Evolutionary conservation across 2,113 vertebrate genomes (phyloP).

Genomic region (Brachypteracias leptosomus): DNA sequence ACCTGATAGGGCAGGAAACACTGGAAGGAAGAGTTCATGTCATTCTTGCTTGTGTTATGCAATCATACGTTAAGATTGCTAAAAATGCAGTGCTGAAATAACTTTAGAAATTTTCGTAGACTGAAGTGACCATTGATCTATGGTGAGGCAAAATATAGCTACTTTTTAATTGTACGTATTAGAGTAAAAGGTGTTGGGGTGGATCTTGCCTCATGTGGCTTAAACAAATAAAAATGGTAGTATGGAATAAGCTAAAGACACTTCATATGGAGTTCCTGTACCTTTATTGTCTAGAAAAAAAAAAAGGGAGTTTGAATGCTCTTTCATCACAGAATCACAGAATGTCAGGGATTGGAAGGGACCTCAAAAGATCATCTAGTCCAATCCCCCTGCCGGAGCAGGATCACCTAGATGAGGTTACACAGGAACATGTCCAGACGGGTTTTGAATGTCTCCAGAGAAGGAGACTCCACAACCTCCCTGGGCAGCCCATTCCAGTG

Average conservation of each 20-base stretch:
- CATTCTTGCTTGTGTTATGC: neutral
- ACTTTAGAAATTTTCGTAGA: neutral
- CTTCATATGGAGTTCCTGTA: neutral
- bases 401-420: no score
- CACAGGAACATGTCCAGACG: no score
- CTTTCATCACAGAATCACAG: no score
- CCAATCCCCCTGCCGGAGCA: no score
- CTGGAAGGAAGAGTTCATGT: neutral
- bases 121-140: neutral
- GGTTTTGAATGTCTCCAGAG: no score
- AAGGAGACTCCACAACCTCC: no score
- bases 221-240: neutral
- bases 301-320: neutral
- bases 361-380: no score
- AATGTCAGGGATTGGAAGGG: no score
- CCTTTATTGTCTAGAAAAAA: neutral
- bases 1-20: neutral
- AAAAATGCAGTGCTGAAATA: neutral
- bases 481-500: no score
- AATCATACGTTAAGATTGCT: neutral
- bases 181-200: neutral
- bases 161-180: rapidly evolving
- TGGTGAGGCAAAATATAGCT: neutral
- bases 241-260: neutral
- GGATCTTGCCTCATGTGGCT: neutral